Evolutionary conservation across 2,888 invertebrate genomes (phyloP), one percentile per base, ranked within the genome.

Genomic region (Empis stercorea): DNA sequence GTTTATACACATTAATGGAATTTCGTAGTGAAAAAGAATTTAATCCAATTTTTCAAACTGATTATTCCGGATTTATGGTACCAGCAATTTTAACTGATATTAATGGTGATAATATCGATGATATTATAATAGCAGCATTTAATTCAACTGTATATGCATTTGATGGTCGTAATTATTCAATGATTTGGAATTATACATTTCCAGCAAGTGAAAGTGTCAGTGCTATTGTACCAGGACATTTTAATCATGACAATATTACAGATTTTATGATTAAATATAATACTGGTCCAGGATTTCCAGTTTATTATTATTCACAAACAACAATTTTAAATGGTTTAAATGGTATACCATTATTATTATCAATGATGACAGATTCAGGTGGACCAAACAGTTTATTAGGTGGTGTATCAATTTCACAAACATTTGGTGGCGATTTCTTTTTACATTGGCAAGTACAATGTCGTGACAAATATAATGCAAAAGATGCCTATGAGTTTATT

Each of bases 181-280:
- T 75, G 56, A 61, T 87, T n/a, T 87, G 87, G 87, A 84, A 82
- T 55, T 80, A 75, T 54, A 75, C 79, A 0, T 73, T 82, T 50
- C 75, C 79, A 2, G 61, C 63, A 10, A 68, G 83, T 7, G 82
- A 85, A 65, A 77, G 82, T 11, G 80, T 82, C 56, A 83, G 84
- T 57, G 77, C 83, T 44, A 85, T 87, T 37, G 80, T 84, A 11
- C 84, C 84, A 2, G 87, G 84, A 1, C 86, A 79, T 64, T 88
- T 81, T 59, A 83, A 87, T 61, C 76, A 78, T 54, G 87, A 87
- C 59, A 74, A 80, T 54, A 66, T 81, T 7, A 84, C 86, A 0
- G 88, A 88, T 64, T 84, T 88, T 59, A 73, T 87, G 68, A 74
- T 88, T 1, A 83, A 84, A 55, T 84, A 68, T 40, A 68, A 66